Percentiles rank a stretch among this genome's conserved stretches.
phyloP scores from a whole-genome alignment of 2,113 vertebrate species.

The Hucho hucho region DNA sequence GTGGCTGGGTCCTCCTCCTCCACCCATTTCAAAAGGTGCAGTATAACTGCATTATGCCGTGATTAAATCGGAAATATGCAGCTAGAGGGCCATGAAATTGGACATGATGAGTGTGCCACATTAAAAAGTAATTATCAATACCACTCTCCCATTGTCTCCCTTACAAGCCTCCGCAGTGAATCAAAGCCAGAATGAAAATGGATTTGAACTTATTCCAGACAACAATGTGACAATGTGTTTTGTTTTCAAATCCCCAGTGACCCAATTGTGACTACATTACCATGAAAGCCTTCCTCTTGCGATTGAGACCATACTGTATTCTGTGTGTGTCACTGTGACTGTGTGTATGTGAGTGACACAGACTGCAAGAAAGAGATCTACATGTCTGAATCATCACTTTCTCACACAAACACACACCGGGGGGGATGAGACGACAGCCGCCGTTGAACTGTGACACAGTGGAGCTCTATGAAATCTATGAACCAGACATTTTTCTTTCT shows the following conservation, averaged over 20 bases:
- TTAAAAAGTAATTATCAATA: conserved; percentile 78
- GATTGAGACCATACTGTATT: background rate
- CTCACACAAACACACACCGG: background rate
- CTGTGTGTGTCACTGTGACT: background rate
- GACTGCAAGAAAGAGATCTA: background rate
- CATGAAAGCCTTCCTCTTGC: background rate
- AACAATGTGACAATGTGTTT: conserved; percentile 6
- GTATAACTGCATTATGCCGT: conserved; percentile 67
- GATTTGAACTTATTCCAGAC: background rate
- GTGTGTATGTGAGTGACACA: background rate
- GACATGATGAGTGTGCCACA: conserved; percentile 75
- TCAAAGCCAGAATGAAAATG: background rate
- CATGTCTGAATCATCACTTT: background rate
- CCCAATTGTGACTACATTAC: background rate
- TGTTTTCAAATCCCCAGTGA: background rate
- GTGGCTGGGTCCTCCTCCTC: no score
- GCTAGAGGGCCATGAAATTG: conserved; percentile 75
- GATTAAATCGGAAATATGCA: conserved; percentile 73
- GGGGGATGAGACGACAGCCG: conserved; percentile 45
- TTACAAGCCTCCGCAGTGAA: conserved; percentile 11
- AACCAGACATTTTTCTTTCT: conserved; percentile 41
- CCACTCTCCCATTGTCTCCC: conserved; percentile 63
- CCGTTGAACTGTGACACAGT: conserved; percentile 46
- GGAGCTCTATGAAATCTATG: conserved; percentile 56
- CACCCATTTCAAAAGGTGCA: no score